A percentile compares a stretch with the other conserved stretches of the same genome.
These are phyloP conservation scores for Varroa destructor DNA, from an alignment of 1,140 invertebrate genomes.

Conservation along the genomic window DNA sequence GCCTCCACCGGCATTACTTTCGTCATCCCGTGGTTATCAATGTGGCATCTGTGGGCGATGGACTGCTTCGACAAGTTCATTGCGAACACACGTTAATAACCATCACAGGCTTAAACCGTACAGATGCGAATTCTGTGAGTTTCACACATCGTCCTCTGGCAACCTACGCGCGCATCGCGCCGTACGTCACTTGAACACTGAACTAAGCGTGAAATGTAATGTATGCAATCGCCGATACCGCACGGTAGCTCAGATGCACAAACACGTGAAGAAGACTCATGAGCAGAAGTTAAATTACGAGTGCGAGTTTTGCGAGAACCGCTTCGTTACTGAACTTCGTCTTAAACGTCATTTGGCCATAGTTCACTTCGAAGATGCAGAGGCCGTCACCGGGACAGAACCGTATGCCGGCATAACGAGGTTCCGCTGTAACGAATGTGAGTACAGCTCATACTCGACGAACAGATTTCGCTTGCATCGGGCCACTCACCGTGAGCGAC, in stretches of 20 bases:
- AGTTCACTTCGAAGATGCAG: slow-evolving; percentile 15
- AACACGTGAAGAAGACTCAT: slow-evolving; percentile 12
- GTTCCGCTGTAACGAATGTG: slow-evolving; percentile 12
- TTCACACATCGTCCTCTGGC: slow-evolving; percentile 1
- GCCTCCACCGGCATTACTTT: neutral
- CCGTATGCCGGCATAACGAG: slow-evolving; percentile 3
- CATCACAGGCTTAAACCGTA: slow-evolving; percentile 16
- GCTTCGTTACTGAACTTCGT: slow-evolving; percentile 16
- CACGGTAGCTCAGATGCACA: slow-evolving; percentile 13
- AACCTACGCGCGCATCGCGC: slow-evolving; percentile 19
- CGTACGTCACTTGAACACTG: neutral
- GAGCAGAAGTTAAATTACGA: slow-evolving; percentile 12
- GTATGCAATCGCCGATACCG: slow-evolving; percentile 18
- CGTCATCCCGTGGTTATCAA: neutral
- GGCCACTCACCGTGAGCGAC: slow-evolving; percentile 6
- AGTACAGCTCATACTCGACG: slow-evolving; percentile 14
- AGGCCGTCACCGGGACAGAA: neutral
- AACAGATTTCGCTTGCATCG: slow-evolving; percentile 23
- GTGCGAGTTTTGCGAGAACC: slow-evolving; percentile 20
- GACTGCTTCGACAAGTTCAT: slow-evolving; percentile 1
- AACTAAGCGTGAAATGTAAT: neutral
- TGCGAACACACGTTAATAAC: slow-evolving; percentile 14
- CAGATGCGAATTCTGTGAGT: slow-evolving; percentile 19
- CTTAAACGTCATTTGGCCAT: slow-evolving; percentile 20
- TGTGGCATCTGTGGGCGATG: slow-evolving; percentile 7